phyloP scores from a whole-genome alignment of 2,113 vertebrate genomes.

The Takifugu bimaculatus region DNA sequence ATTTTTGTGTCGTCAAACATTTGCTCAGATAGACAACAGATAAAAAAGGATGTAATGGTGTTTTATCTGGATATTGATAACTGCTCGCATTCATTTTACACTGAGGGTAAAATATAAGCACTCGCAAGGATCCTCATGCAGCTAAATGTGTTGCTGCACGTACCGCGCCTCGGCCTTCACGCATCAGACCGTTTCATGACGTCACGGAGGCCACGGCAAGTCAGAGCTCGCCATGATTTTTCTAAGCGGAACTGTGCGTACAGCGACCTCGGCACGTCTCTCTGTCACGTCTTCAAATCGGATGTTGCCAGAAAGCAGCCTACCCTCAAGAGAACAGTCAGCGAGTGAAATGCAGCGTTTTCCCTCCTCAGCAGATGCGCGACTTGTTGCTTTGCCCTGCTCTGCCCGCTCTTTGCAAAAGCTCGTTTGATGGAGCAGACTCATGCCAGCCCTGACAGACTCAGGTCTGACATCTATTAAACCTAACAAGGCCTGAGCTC shows the following conservation, averaged over 20 bases:
- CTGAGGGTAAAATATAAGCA: no score
- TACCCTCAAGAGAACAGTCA: background rate
- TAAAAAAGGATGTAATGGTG: no score
- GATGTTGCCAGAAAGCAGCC: no score
- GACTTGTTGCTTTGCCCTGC: slow-evolving; percentile 46
- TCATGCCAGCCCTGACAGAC: slow-evolving; percentile 19
- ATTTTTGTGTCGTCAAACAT: no score
- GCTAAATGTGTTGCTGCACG: slow-evolving; percentile 15
- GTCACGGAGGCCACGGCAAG: slow-evolving; percentile 21
- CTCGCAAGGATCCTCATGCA: background rate
- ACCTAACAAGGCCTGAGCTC: slow-evolving; percentile 47
- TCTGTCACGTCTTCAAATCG: slow-evolving; percentile 13
- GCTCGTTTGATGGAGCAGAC: background rate
- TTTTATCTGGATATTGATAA: no score
- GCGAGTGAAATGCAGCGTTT: slow-evolving; percentile 17
- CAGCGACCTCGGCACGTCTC: slow-evolving; percentile 26
- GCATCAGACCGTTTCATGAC: slow-evolving; percentile 17
- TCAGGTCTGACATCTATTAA: slow-evolving; percentile 54
- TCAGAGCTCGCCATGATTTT: slow-evolving; percentile 11
- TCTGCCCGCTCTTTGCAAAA: slow-evolving; percentile 1
- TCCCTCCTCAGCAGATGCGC: slow-evolving; percentile 49
- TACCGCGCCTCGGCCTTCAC: slow-evolving; percentile 12
- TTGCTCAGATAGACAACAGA: no score
- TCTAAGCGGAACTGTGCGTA: slow-evolving; percentile 13
- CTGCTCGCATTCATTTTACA: no score